These are phyloP conservation scores for Meda fulgida DNA, from an alignment of 2,797 vertebrate species.

Conservation along the genomic window DNA sequence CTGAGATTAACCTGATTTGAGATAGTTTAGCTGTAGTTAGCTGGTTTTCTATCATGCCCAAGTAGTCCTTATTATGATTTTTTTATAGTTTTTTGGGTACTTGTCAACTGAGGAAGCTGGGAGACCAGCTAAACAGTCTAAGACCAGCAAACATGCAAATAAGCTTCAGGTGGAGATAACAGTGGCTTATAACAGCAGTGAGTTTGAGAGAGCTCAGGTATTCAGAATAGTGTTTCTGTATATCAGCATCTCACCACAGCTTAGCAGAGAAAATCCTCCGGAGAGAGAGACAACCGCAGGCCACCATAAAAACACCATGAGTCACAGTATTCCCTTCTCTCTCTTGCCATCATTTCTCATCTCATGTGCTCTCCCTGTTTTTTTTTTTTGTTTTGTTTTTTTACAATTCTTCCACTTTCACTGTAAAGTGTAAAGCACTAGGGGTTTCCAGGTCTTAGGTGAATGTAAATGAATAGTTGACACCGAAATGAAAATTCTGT, in stretches of 20 bases:
- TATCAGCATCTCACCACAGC: constrained; percentile 22
- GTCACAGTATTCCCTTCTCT: constrained; percentile 47
- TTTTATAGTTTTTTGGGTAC: background rate
- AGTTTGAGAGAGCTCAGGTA: background rate
- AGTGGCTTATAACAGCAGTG: background rate
- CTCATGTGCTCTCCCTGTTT: background rate
- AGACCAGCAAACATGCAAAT: background rate
- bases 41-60: too few species aligned
- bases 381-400: too few species aligned
- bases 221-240: background rate
- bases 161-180: background rate
- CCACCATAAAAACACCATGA: constrained; percentile 50
- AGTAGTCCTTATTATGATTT: background rate
- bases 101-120: too few species aligned
- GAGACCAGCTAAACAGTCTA: background rate
- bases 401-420: background rate
- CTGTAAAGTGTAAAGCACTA: background rate
- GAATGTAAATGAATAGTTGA: too few species aligned
- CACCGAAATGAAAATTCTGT: too few species aligned
- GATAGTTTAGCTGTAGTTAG: background rate
- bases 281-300: constrained; percentile 13
- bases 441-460: background rate
- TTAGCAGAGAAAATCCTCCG: constrained; percentile 43
- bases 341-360: background rate
- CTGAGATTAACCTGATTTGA: background rate